phyloP scores from a whole-genome alignment of 1,140 invertebrate species.

The Bombus pyrosoma region DNA sequence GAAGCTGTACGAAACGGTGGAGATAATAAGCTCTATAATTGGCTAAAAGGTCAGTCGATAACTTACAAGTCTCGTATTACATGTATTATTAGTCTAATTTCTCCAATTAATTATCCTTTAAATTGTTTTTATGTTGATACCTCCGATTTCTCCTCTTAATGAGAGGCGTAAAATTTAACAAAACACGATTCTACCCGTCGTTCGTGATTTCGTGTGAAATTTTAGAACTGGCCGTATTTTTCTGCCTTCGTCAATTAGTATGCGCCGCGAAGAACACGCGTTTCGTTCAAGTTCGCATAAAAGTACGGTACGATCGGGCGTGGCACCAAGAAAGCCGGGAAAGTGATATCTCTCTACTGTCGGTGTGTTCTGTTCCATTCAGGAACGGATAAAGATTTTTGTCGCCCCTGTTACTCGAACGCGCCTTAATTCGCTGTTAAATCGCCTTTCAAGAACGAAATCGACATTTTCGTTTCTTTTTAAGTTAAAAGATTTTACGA shows the following conservation, averaged over 20 bases:
- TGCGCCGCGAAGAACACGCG: constrained; percentile 13
- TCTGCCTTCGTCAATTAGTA: background rate
- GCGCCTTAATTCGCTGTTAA: background rate
- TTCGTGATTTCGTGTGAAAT: background rate
- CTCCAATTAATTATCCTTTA: background rate
- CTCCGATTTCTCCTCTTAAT: constrained; percentile 3
- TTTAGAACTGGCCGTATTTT: background rate
- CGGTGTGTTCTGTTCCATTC: constrained; percentile 43
- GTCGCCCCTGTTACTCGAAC: background rate
- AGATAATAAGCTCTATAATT: too few relatives aligned
- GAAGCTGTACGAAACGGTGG: too few relatives aligned
- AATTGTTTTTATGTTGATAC: too few relatives aligned
- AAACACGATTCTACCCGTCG: background rate
- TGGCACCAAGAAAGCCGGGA: constrained; percentile 64
- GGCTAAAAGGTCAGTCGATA: too few relatives aligned
- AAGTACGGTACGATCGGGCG: constrained; percentile 47
- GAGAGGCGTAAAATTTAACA: background rate
- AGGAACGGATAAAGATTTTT: constrained; percentile 37
- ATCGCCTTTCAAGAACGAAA: too few relatives aligned
- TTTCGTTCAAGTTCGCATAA: constrained; percentile 49
- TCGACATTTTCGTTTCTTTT: too few relatives aligned
- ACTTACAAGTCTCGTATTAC: too few relatives aligned
- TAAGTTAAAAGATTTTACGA: too few relatives aligned
- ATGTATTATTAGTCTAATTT: background rate
- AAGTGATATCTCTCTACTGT: constrained; percentile 62